Evolutionary conservation across 2,113 vertebrate genomes (phyloP).

Genomic region (Empidonax alnorum): DNA sequence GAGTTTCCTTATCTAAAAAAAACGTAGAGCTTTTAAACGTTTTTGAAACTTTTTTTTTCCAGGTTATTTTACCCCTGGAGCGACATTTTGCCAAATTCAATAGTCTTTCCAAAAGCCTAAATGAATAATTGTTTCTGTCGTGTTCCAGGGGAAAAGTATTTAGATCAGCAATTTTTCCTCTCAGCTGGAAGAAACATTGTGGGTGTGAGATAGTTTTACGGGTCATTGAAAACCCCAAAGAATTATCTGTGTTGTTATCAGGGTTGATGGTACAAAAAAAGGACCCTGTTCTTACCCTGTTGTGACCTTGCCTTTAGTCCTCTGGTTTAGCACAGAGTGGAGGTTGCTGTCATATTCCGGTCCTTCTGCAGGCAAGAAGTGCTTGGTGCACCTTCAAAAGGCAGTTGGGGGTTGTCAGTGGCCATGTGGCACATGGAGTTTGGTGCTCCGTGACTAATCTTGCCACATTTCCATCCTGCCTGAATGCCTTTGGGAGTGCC

Average conservation of each 20-base stretch:
- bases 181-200: not conserved
- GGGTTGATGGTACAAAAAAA: not conserved
- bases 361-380: not conserved
- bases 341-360: not conserved
- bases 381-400: not conserved
- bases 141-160: not conserved
- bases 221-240: not conserved
- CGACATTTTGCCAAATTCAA: not conserved
- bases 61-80: not conserved
- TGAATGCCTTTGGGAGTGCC: not conserved
- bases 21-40: not conserved
- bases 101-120: not conserved
- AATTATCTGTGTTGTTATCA: not conserved
- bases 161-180: slow-evolving; percentile 41
- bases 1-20: not conserved
- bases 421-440: accelerated
- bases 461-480: not conserved
- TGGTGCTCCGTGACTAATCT: not conserved
- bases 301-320: not conserved
- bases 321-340: not conserved
- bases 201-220: not conserved
- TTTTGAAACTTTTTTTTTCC: not conserved
- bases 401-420: accelerated
- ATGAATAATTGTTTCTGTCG: slow-evolving; percentile 40
- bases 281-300: not conserved